phyloP scores from a whole-genome alignment of 2,113 vertebrate genomes.

The Tetrao urogallus region DNA sequence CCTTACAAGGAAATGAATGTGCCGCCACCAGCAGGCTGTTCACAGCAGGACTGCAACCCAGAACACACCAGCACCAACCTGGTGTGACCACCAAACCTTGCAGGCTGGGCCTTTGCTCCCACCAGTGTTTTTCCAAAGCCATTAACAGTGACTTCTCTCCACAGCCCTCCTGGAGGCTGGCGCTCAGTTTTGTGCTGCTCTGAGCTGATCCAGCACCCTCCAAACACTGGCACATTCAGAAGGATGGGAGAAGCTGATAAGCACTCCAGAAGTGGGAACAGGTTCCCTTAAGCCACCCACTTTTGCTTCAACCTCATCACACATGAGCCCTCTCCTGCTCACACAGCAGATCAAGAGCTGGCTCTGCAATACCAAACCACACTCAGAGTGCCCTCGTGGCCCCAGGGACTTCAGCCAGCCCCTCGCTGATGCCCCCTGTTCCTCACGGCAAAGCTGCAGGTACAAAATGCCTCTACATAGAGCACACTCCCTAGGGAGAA shows the following conservation, averaged over 20 bases:
- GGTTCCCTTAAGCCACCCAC: not conserved
- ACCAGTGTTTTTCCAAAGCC: not conserved
- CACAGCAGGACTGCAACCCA: not conserved
- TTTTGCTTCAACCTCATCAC: not conserved
- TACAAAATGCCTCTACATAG: not conserved
- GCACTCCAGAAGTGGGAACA: fast-evolving
- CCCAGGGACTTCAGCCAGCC: not conserved
- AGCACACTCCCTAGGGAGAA: not conserved
- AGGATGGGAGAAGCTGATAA: not conserved
- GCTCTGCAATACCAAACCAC: not conserved
- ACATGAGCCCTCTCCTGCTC: not conserved
- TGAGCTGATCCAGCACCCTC: not conserved
- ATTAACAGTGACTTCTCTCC: not conserved
- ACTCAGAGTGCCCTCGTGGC: not conserved
- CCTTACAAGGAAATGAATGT: not conserved
- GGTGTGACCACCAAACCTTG: not conserved
- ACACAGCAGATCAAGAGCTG: not conserved
- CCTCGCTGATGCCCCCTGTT: not conserved
- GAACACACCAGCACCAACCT: fast-evolving
- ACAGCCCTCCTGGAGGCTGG: not conserved
- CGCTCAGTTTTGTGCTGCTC: not conserved
- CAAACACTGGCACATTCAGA: not conserved
- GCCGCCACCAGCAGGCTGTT: not conserved
- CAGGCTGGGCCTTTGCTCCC: not conserved
- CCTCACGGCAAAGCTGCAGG: not conserved